Evolutionary conservation across 2,797 vertebrate genomes (phyloP).

Genomic region (Chrosomus eos): DNA sequence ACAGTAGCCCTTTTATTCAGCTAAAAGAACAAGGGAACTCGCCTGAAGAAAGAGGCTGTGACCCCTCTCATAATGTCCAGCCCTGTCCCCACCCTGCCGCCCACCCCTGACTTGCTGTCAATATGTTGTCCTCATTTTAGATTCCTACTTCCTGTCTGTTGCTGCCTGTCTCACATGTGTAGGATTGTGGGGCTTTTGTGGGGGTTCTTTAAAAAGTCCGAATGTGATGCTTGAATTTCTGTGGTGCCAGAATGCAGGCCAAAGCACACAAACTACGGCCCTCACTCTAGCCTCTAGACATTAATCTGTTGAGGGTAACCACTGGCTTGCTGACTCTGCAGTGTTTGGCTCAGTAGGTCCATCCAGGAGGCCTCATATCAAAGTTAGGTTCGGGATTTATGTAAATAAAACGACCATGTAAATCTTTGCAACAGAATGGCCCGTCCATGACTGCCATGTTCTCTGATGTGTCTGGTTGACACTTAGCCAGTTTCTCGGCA

Average conservation of each 20-base stretch:
- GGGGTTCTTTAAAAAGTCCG: constrained; percentile 25
- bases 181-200: constrained; percentile 45
- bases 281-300: constrained; percentile 36
- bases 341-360: constrained; percentile 17
- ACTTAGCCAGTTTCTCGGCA: constrained; percentile 2
- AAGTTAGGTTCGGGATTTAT: constrained; percentile 9
- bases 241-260: constrained; percentile 34
- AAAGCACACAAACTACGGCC: constrained; percentile 48
- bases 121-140: constrained; percentile 40
- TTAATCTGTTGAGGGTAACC: constrained; percentile 27
- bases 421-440: constrained; percentile 28
- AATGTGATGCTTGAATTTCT: constrained; percentile 49
- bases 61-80: constrained; percentile 42
- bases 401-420: background rate
- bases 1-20: constrained; percentile 53
- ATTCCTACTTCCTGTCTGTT: constrained; percentile 42
- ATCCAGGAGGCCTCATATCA: constrained; percentile 17
- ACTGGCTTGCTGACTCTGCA: constrained; percentile 46
- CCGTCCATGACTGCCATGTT: constrained; percentile 1
- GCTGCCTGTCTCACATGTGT: constrained; percentile 9
- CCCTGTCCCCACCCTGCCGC: constrained; percentile 41
- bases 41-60: constrained; percentile 23
- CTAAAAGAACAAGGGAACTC: constrained; percentile 45
- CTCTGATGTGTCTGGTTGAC: constrained; percentile 27
- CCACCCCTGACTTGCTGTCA: constrained; percentile 35